Percentiles rank a stretch among this genome's conserved stretches.
Conservation (phyloP, 2,797 vertebrate genomes). For the Pagetopsis macropterus region DNA sequence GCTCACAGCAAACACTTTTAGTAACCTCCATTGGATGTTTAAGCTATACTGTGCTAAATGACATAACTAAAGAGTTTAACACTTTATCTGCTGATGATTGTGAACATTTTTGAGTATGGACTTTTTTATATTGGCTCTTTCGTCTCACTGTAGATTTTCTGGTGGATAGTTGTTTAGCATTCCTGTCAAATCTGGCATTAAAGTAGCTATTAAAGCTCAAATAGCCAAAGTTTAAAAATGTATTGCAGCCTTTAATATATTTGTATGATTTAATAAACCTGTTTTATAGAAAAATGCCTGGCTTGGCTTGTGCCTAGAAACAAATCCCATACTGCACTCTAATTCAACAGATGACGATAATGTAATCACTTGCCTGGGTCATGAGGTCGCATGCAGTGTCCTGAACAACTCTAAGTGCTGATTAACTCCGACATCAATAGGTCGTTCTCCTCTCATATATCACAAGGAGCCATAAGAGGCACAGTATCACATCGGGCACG, state of each 20-base stretch:
- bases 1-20: neutral
- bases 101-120: neutral
- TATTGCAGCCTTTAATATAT: neutral
- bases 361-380: slow-evolving; percentile 36
- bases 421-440: slow-evolving; percentile 62
- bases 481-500: slow-evolving; percentile 47
- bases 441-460: slow-evolving; percentile 39
- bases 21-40: neutral
- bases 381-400: slow-evolving; percentile 52
- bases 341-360: slow-evolving; percentile 23
- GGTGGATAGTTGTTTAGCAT: neutral
- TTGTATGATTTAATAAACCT: neutral
- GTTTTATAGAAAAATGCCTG: slow-evolving; percentile 8
- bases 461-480: slow-evolving; percentile 31
- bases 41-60: neutral
- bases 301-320: neutral
- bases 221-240: neutral
- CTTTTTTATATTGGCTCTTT: neutral
- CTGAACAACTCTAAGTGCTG: slow-evolving; percentile 58
- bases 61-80: neutral
- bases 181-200: slow-evolving; percentile 1
- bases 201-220: slow-evolving; percentile 2
- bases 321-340: slow-evolving; percentile 7
- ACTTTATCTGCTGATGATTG: neutral
- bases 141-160: neutral